Conservation (phyloP, 2,797 vertebrate genomes). For the Gallinago nigripennis region DNA sequence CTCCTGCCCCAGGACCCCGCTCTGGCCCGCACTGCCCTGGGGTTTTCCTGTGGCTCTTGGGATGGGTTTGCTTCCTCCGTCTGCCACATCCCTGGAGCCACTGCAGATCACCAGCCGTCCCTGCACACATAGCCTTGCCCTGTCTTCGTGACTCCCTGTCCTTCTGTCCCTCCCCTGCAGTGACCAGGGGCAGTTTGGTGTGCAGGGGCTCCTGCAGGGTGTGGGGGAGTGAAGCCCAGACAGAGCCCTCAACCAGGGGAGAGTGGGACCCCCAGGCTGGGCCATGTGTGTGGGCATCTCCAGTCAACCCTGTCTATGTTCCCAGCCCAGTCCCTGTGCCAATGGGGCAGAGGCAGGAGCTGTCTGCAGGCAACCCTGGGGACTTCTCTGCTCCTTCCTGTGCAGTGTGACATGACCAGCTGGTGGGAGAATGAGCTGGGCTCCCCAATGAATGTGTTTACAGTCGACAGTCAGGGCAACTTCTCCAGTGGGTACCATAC, state of each 20-base stretch:
- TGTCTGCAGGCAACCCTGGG: not conserved
- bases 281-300: not conserved
- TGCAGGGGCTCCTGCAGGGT: not conserved
- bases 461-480: rapidly evolving
- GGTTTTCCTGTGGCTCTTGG: not conserved
- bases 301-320: not conserved
- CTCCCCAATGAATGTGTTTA: not conserved
- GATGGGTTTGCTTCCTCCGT: not conserved
- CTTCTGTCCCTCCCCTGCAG: not conserved
- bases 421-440: not conserved
- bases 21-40: not conserved
- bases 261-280: not conserved
- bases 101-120: not conserved
- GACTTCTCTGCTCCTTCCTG: rapidly evolving
- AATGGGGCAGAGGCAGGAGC: no score
- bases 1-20: not conserved
- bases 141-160: rapidly evolving
- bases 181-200: not conserved
- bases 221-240: not conserved
- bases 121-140: not conserved
- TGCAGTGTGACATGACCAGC: not conserved
- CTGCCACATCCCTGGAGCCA: not conserved
- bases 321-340: rapidly evolving
- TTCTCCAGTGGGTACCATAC: not conserved
- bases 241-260: not conserved